Evolutionary conservation across 2,797 vertebrate species (phyloP), one percentile per base, ranked within the genome.

Genomic region (Halcyon smyrnensis): DNA sequence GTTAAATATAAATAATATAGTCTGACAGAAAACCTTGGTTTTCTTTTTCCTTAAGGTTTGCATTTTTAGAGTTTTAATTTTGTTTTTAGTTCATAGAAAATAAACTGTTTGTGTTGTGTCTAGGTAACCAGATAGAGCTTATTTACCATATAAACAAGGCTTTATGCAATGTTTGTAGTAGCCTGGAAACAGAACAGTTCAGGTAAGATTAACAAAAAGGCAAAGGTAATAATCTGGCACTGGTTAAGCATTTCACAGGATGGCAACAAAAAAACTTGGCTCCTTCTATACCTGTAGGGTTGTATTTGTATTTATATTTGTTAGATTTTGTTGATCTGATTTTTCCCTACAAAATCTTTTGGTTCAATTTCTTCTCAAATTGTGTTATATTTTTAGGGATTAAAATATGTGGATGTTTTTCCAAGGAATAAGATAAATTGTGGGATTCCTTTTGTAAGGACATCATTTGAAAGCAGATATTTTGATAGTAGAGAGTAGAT

Each of bases 151-250:
- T 15, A 92, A 51, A 85, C 48, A 80, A 87, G 64, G 37, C 39
- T 89, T 94, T 43, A 54, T 92, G 60, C 50, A 62, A 34, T 62
- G 19, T 89, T 89, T 57, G 12, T 77, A 25, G 48, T 62, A 71
- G 48, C 34, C 45, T 88, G 65, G 45, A 25, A 92, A 69, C 63
- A 34, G 2, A 73, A 34, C 37, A 48, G 21, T 73, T 13, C 41
- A 69, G 64, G 65, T 69, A 85, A 87, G 36, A 79, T 79, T 74
- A 91, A 75, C 83, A 83, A 96, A 85, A 91, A 90, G 20, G 45
- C 45, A 88, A 87, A 81, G 41, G 30, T 53, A 65, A 85, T 57
- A 70, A 62, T 59, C 34, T 63, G 30, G 19, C 37, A n/a, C 28
- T 84, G 41, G 73, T 88, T 90, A 93, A 87, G 81, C 8, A 54